Evolutionary conservation across 1,140 invertebrate species (phyloP), one percentile per base, ranked within the genome.

Genomic region (Mactra quadrangularis): DNA sequence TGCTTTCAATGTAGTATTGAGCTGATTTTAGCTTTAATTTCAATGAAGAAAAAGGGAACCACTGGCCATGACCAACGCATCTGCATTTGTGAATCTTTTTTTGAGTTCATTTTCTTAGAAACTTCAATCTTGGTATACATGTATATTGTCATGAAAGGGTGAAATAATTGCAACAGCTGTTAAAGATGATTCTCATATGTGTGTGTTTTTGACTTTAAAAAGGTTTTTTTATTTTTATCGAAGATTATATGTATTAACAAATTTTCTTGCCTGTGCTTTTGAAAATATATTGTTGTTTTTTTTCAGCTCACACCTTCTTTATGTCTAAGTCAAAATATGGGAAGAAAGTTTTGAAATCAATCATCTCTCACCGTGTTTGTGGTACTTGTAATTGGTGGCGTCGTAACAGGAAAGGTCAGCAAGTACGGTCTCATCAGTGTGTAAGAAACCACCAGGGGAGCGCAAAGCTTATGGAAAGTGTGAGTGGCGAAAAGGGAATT

Each of bases 381-480:
- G n/a, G n/a, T n/a, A n/a, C n/a, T n/a, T n/a, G n/a, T n/a, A n/a
- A n/a, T n/a, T n/a, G n/a, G n/a, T n/a, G n/a, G n/a, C n/a, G n/a
- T n/a, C n/a, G n/a, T n/a, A n/a, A n/a, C 35, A 33, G 53, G 22
- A 52, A 52, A 4, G 66, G 66, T 19, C n/a, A 47, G 52, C 15
- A 27, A 57, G 71, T 75, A 38, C 6, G 71, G 11, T 27, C n/a
- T 31, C 71, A 75, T 59, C 3, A 35, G 52, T 75, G 71, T 75
- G 71, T 75, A 9, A 52, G 41, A 4, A 75, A 59, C 27, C 71
- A 72, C 52, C 57, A 29, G 47, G 41, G 79, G 9, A 74, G 79
- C 59, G 79, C 70, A 25, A 62, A 66, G 19, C 15, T 82, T 22
- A 82, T 82, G 79, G 79, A 82, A 33, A 82, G 79, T 82, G 55